Percentiles rank a stretch among this genome's conserved stretches.
phyloP scores from a whole-genome alignment of 2,113 vertebrate genomes.

The Etheostoma spectabile region DNA sequence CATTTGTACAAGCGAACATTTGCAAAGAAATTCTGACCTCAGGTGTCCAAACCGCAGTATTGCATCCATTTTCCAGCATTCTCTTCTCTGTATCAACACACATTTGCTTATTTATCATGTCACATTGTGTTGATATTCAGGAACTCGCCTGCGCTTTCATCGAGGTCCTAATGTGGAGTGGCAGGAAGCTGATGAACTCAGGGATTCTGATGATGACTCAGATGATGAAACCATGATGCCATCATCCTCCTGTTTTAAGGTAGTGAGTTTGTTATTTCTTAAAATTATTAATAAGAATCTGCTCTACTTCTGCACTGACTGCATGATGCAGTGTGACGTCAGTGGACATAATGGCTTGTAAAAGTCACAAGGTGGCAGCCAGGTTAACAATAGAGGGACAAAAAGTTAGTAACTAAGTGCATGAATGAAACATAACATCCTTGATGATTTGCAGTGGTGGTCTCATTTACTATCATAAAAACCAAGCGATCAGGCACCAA shows the following conservation, averaged over 20 bases:
- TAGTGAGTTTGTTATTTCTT: conserved; percentile 45
- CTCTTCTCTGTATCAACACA: not conserved
- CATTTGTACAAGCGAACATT: not conserved
- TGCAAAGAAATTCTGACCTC: conserved; percentile 45
- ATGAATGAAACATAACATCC: not conserved
- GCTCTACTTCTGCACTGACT: not conserved
- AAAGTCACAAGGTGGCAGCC: conserved; percentile 43
- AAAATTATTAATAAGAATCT: not conserved
- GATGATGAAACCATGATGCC: conserved; percentile 88
- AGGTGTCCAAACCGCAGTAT: conserved; percentile 51
- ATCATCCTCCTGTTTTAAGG: conserved; percentile 87
- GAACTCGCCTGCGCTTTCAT: conserved; percentile 96
- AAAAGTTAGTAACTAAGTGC: not conserved
- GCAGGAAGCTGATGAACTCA: conserved; percentile 95
- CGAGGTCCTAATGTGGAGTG: conserved; percentile 92
- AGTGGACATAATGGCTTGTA: not conserved
- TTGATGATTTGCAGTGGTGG: conserved; percentile 5
- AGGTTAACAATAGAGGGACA: not conserved
- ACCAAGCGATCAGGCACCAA: not conserved
- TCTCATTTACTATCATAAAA: not conserved
- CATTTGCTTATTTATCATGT: conserved; percentile 13
- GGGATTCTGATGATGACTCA: conserved; percentile 86
- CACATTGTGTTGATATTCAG: conserved; percentile 76
- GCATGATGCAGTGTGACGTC: not conserved
- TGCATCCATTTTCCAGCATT: conserved; percentile 6